Conservation (phyloP, 2,888 invertebrate species). For the Calameuta idolon region DNA sequence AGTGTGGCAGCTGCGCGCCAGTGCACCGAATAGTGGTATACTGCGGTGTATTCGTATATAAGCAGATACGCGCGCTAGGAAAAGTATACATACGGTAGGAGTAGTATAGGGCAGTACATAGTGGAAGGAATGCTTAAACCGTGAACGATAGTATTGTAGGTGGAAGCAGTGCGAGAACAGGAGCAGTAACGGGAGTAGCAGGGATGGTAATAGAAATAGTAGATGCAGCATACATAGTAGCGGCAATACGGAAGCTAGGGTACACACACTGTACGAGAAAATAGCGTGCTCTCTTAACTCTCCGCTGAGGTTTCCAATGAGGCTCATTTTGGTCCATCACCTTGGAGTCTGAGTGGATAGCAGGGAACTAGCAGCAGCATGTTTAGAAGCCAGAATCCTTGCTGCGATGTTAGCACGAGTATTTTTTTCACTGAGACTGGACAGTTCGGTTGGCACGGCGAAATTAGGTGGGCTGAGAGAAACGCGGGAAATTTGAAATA, state of each 20-base stretch:
- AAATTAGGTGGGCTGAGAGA: not conserved
- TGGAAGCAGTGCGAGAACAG: not conserved
- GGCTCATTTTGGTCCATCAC: conserved; percentile 46
- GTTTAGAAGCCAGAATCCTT: not conserved
- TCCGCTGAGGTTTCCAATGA: conserved; percentile 46
- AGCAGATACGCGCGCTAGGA: not conserved
- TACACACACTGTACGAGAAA: not conserved
- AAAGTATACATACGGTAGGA: not conserved
- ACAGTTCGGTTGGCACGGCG: not conserved
- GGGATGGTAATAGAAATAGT: not conserved
- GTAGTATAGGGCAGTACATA: not conserved
- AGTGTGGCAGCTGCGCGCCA: conserved; percentile 4
- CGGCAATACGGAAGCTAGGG: not conserved
- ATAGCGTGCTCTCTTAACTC: conserved; percentile 44
- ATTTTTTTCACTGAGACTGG: not conserved
- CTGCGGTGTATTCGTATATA: not conserved
- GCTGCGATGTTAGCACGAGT: not conserved
- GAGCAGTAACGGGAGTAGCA: not conserved
- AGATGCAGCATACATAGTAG: not conserved
- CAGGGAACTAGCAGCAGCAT: not conserved
- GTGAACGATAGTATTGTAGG: not conserved
- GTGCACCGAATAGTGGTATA: not conserved
- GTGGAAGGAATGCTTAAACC: not conserved
- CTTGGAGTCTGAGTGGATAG: conserved; percentile 9
- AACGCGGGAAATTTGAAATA: not conserved